phyloP scores from a whole-genome alignment of 2,797 vertebrate species.

The Pseudocheirus occidentalis region DNA sequence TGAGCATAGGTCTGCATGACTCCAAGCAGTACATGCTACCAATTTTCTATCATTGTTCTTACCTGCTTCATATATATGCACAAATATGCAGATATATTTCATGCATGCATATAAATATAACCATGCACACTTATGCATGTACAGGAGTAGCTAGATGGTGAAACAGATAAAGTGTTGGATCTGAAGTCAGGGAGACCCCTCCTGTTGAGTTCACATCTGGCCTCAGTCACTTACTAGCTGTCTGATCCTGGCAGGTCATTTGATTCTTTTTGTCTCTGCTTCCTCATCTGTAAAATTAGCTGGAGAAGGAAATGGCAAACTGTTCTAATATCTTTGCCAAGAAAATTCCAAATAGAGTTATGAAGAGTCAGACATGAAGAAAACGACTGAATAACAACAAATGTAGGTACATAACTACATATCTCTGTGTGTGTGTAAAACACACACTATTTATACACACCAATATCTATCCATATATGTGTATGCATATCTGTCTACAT shows the following conservation, averaged over 20 bases:
- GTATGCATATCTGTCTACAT: no score
- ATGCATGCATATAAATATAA: neutral
- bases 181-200: neutral
- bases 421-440: neutral
- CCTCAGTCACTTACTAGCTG: neutral
- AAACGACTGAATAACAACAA: neutral
- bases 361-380: neutral
- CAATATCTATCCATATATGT: no score
- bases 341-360: neutral
- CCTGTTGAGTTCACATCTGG: neutral
- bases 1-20: neutral
- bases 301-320: neutral
- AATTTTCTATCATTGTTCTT: neutral
- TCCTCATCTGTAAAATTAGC: neutral
- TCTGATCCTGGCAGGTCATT: neutral
- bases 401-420: neutral
- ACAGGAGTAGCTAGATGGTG: neutral
- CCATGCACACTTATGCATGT: neutral
- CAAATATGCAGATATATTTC: no score
- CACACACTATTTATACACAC: no score
- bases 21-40: neutral
- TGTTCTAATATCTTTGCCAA: neutral
- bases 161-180: neutral
- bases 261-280: neutral
- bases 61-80: neutral